Base-by-base conservation (phyloP, 2,797 vertebrate genomes). In the Melopsittacus undulatus region DNA sequence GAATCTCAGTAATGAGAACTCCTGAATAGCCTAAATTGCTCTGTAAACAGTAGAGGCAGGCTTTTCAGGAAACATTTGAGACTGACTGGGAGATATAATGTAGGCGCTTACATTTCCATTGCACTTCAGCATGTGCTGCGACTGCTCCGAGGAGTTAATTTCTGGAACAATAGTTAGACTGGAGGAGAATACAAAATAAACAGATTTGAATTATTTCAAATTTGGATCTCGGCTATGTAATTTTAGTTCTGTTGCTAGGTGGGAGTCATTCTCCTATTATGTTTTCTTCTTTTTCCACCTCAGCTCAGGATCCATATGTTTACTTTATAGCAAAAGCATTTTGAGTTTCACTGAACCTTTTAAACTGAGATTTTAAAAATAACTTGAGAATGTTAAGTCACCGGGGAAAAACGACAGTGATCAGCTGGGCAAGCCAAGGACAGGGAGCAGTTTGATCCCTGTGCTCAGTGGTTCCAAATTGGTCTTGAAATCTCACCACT, bases 391-490 rank as follows among this genome's bases (percentile, higher is more conserved):
- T 1, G 1, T 23, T 10, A 16, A 19, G 14, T 22, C 45, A 17
- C 1, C 0, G 3, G 18, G 15, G 23, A 7, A 79, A 75, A 67
- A 27, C 0, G 0, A 43, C 13, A 63, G 38, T 0, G 0, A 49
- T 20, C 21, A 1, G 16, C 21, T 16, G 29, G 42, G 27, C 59
- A 7, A 40, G 18, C 7, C 61, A 19, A 22, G 69, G 73, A 24
- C 5, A 1, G 46, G 20, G 43, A 43, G 6, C 2, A 10, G 20
- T 23, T 2, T 1, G 5, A 30, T 59, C n/a, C 17, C 22, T 45
- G 34, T 13, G 46, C 10, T 10, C 2, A 22, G 8, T 1, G 4
- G n/a, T 26, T 66, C 75, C 61, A 51, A 66, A 32, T 1, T 1
- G 18, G 15, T 20, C 22, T 52, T 13, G 27, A 26, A 21, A 45